Evolutionary conservation across 2,113 vertebrate genomes (phyloP).

Genomic region (Macaca nemestrina): DNA sequence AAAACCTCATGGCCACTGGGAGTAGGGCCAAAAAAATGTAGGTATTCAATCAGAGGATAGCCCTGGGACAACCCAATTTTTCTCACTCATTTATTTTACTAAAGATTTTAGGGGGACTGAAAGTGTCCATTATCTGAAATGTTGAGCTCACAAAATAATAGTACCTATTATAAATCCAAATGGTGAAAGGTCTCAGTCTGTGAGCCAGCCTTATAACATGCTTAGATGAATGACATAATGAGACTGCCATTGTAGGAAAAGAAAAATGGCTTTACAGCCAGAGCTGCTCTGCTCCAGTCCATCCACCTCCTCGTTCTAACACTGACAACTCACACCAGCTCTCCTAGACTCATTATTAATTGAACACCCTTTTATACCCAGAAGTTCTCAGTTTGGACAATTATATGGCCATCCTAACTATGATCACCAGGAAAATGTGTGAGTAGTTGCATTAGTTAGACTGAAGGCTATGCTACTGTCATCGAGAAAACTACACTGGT

Average conservation of each 20-base stretch:
- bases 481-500: background rate
- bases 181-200: background rate
- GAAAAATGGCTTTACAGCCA: background rate
- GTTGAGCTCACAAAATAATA: constrained; percentile 8
- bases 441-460: background rate
- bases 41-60: background rate
- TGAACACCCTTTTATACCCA: background rate
- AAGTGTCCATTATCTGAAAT: background rate
- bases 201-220: background rate
- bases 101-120: background rate
- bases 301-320: background rate
- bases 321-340: background rate
- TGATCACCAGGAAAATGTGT: background rate
- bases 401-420: background rate
- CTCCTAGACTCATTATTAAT: background rate
- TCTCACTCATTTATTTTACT: background rate
- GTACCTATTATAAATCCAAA: background rate
- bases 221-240: background rate
- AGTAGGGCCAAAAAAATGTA: background rate
- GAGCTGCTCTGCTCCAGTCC: background rate
- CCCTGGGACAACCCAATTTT: background rate
- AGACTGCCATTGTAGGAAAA: background rate
- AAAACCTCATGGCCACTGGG: background rate
- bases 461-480: background rate
- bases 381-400: background rate